Percentiles rank a stretch among this genome's conserved stretches.
These are phyloP conservation scores for Brachionus calyciflorus DNA, from an alignment of 1,140 invertebrate genomes.

Conservation along the genomic window DNA sequence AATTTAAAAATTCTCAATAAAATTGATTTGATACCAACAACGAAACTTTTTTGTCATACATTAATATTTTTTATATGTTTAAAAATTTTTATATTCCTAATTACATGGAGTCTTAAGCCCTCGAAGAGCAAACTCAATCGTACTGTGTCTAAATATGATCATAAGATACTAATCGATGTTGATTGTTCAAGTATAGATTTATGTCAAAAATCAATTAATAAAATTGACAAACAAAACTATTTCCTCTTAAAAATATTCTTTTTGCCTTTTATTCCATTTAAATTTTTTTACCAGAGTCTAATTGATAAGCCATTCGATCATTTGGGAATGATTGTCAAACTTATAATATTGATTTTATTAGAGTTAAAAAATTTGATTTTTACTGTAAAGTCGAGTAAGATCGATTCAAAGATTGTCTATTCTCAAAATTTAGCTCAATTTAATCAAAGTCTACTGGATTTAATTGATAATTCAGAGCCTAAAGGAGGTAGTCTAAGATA, in stretches of 20 bases:
- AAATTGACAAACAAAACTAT: neutral
- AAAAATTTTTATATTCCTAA: neutral
- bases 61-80: neutral
- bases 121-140: neutral
- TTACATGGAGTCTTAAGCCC: neutral
- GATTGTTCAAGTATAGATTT: constrained; percentile 24
- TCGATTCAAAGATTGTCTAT: neutral
- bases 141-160: neutral
- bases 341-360: constrained; percentile 2
- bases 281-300: neutral
- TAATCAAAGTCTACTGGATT: neutral
- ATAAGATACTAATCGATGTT: neutral
- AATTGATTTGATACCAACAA: too few species aligned
- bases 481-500: neutral
- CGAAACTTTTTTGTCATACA: too few species aligned
- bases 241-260: neutral
- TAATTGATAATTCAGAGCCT: neutral
- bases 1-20: too few species aligned
- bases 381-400: neutral
- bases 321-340: neutral
- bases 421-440: neutral
- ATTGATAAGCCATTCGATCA: constrained; percentile 21
- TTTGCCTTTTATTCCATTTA: neutral
- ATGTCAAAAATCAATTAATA: constrained; percentile 4
- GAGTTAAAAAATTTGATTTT: neutral